Conservation (phyloP, 1,140 invertebrate genomes). For the Euwallacea fornicatus region DNA sequence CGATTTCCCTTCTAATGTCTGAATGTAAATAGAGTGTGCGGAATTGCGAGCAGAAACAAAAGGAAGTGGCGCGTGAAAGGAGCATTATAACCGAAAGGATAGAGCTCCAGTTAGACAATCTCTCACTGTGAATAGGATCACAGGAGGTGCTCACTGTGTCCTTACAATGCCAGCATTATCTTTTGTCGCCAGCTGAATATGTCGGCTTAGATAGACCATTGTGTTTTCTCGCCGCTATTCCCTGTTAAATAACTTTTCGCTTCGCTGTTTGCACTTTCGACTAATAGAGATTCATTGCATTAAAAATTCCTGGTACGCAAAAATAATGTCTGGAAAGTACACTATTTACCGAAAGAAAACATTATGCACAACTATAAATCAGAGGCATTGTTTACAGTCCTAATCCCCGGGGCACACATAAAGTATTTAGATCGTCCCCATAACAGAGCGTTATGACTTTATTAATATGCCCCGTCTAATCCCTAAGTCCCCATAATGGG, state of each 20-base stretch:
- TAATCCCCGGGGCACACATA: constrained; percentile 33
- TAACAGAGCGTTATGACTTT: constrained; percentile 51
- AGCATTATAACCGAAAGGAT: constrained; percentile 49
- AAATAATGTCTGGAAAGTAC: no score
- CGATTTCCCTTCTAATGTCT: constrained; percentile 19
- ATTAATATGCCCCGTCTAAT: constrained; percentile 51
- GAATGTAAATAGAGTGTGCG: constrained; percentile 22
- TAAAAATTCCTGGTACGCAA: no score
- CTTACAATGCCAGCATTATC: constrained; percentile 54
- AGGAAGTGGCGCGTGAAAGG: constrained; percentile 51
- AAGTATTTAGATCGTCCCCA: constrained; percentile 36
- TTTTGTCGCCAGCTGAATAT: constrained; percentile 55
- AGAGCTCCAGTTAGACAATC: constrained; percentile 50
- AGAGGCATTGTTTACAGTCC: constrained; percentile 31
- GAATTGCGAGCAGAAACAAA: constrained; percentile 47
- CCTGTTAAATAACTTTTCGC: constrained; percentile 32
- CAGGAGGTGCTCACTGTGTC: constrained; percentile 53
- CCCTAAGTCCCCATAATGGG: constrained; percentile 48
- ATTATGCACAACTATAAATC: constrained; percentile 30
- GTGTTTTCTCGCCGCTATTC: constrained; percentile 40
- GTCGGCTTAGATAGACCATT: constrained; percentile 53
- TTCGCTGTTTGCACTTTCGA: constrained; percentile 2
- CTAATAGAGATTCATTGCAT: background rate
- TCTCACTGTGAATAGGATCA: constrained; percentile 53
- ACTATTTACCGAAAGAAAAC: constrained; percentile 18